phyloP scores from a whole-genome alignment of 23 tunicate genomes.

The Phallusia fumigata region DNA sequence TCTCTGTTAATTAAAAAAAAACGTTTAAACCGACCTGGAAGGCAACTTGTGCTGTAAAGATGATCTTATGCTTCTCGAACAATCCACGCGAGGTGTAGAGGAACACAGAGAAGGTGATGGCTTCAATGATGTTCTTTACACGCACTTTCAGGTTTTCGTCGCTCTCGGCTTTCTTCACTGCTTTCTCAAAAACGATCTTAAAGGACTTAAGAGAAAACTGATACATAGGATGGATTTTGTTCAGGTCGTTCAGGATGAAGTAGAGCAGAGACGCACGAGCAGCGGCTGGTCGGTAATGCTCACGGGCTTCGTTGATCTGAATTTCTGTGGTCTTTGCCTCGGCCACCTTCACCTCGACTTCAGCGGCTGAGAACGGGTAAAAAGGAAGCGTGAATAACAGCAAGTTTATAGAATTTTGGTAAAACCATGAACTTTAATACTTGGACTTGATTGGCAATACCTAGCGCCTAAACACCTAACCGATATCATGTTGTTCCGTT shows the following conservation, averaged over 20 bases:
- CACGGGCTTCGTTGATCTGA: slow-evolving; percentile 95
- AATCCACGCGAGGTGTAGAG: slow-evolving; percentile 93
- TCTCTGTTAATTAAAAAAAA: too few species aligned
- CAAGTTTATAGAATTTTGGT: too few species aligned
- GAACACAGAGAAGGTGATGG: slow-evolving; percentile 87
- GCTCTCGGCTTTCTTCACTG: slow-evolving; percentile 79
- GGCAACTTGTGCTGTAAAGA: slow-evolving; percentile 96
- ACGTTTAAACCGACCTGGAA: slow-evolving; percentile 97
- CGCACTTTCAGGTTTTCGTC: slow-evolving; percentile 89
- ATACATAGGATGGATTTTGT: slow-evolving; percentile 98
- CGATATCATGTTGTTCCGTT: too few species aligned
- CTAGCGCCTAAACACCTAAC: too few species aligned
- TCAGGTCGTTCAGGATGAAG: slow-evolving; percentile 90
- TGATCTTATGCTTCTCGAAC: slow-evolving; percentile 96
- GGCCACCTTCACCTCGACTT: slow-evolving; percentile 85
- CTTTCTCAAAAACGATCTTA: slow-evolving; percentile 94
- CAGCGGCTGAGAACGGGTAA: slow-evolving; percentile 71
- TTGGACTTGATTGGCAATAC: too few species aligned
- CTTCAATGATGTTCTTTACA: slow-evolving; percentile 76
- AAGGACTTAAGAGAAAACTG: slow-evolving; percentile 98
- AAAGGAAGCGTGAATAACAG: too few species aligned
- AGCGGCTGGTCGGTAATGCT: slow-evolving; percentile 96
- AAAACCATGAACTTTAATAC: too few species aligned
- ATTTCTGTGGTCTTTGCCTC: slow-evolving; percentile 92
- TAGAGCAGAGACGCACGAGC: slow-evolving; percentile 92